Base-by-base conservation (phyloP, 2,113 vertebrate genomes). In the Alaudala cheleensis region DNA sequence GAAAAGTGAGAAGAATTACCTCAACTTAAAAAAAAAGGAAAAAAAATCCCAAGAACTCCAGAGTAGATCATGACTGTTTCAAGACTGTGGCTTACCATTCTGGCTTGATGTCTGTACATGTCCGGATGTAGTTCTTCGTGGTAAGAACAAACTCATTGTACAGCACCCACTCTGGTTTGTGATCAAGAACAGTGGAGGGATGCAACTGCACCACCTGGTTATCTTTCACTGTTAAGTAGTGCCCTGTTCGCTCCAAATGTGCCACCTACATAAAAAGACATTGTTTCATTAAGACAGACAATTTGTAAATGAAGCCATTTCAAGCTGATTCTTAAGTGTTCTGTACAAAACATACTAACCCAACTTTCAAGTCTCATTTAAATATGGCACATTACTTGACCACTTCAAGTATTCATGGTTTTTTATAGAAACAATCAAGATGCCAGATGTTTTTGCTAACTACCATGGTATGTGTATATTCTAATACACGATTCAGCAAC, bases 141-240 rank as follows among this genome's bases (percentile, higher is more conserved):
- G 99, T 99, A 95, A 99, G 98, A 78, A 99, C 99, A 95, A 99
- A 99, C 97, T 99, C 99, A 73, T 99, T 99, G 97, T 99, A 99
- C 66, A 99, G 99, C 93, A 99, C 99, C 99, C 99, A 99, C 93
- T 99, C 99, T 2, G 99, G 99, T 95, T 99, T 99, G 97, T 99
- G 99, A 97, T 99, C 99, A 94, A 99, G 98, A 96, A 99, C 99
- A 44, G 99, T 99, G 77, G 99, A 99, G 42, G 99, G 99, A 97
- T 99, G 99, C 96, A 99, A 96, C 97, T 99, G 99, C 58, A 99
- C 99, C 92, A 99, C 99, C 76, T 99, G 99, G 98, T 99, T 99
- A 97, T 99, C 99, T 97, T 99, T 99, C 95, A 98, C 99, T 17
- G 99, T 99, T 93, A 99, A 97, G 97, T 99, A 99, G 96, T 99